Conservation (phyloP, 2,888 invertebrate genomes). For the Trachelus troglodyta region DNA sequence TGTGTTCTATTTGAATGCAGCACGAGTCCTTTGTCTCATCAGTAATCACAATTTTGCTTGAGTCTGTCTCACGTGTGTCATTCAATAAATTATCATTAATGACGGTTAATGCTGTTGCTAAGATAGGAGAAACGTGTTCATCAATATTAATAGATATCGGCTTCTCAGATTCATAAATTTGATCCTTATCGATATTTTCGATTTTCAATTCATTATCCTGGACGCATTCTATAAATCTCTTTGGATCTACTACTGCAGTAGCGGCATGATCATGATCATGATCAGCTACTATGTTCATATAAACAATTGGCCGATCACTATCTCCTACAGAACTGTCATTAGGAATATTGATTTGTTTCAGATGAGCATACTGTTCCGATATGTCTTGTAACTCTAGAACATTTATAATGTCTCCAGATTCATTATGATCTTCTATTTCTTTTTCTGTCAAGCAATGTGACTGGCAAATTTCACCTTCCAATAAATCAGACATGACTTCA, state of each 20-base stretch:
- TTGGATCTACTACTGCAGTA: constrained; percentile 40
- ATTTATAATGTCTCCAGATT: background rate
- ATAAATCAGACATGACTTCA: background rate
- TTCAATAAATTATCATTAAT: background rate
- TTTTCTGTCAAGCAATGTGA: background rate
- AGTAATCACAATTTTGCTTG: background rate
- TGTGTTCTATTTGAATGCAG: constrained; percentile 35
- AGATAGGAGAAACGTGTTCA: background rate
- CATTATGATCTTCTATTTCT: background rate
- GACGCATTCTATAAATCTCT: constrained; percentile 41
- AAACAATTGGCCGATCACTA: constrained; percentile 38
- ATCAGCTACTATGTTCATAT: constrained; percentile 46
- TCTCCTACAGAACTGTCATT: constrained; percentile 6
- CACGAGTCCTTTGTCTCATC: constrained; percentile 18
- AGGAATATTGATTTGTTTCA: background rate
- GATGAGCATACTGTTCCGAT: constrained; percentile 4
- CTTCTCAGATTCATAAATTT: background rate
- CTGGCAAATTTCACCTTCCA: background rate
- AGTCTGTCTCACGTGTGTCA: background rate
- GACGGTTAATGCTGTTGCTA: background rate
- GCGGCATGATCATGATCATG: constrained; percentile 34
- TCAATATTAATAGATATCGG: background rate
- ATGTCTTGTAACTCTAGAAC: background rate
- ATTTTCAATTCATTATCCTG: constrained; percentile 34
- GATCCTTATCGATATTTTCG: constrained; percentile 21